Conservation (phyloP, 1,140 invertebrate genomes). For the Magallana angulata region DNA sequence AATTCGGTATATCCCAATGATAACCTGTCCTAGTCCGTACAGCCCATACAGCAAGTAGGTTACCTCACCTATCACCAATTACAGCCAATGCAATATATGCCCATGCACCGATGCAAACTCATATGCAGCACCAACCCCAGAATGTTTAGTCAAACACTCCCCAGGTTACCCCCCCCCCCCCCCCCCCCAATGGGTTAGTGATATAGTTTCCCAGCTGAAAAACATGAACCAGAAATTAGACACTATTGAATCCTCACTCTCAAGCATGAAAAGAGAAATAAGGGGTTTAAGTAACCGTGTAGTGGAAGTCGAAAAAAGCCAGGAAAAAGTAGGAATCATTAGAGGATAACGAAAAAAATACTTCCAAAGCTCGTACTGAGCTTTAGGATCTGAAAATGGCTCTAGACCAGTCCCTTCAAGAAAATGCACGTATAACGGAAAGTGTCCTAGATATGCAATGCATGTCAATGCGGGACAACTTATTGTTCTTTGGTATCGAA, state of each 20-base stretch:
- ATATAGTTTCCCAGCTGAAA: not conserved
- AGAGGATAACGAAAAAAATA: constrained; percentile 13
- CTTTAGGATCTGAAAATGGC: not conserved
- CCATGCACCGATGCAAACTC: not conserved
- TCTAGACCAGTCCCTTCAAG: not conserved
- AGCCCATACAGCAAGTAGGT: too few relatives aligned
- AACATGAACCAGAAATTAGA: not conserved
- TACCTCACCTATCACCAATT: too few relatives aligned
- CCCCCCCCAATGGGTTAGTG: not conserved
- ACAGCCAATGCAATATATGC: too few relatives aligned
- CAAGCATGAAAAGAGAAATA: too few relatives aligned
- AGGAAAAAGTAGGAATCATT: constrained; percentile 3
- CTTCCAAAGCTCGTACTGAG: not conserved
- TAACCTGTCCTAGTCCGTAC: too few relatives aligned
- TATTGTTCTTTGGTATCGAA: constrained; percentile 1
- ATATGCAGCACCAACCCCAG: too few relatives aligned
- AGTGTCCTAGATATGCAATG: not conserved
- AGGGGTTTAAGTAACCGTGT: too few relatives aligned
- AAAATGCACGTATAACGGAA: not conserved
- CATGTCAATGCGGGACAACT: constrained; percentile 27
- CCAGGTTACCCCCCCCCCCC: too few relatives aligned
- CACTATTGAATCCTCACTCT: too few relatives aligned
- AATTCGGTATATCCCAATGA: too few relatives aligned
- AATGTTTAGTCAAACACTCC: not conserved
- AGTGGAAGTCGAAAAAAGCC: constrained; percentile 24